Evolutionary conservation across 2,888 invertebrate species (phyloP).

Genomic region (Phymatocera aterrima): DNA sequence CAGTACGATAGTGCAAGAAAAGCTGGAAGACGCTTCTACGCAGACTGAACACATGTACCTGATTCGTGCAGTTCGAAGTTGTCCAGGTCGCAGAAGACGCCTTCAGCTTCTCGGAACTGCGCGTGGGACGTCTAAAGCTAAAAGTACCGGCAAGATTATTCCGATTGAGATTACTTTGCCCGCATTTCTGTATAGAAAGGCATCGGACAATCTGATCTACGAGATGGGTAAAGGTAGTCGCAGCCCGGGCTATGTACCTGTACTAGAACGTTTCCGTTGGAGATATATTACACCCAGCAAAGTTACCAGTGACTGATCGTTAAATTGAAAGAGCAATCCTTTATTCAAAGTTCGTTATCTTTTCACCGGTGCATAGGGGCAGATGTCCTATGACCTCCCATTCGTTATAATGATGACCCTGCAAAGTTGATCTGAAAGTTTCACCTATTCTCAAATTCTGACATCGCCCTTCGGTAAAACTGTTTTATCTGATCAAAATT

Average conservation of each 20-base stretch:
- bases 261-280: conserved; percentile 55
- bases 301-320: background rate
- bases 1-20: background rate
- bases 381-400: background rate
- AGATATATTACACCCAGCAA: conserved; percentile 49
- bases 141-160: background rate
- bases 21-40: conserved; percentile 46
- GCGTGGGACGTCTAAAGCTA: background rate
- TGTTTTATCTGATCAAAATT: background rate
- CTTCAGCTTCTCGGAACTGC: background rate
- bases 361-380: background rate
- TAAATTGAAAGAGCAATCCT: background rate
- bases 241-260: conserved; percentile 51
- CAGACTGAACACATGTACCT: conserved; percentile 55
- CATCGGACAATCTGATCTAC: conserved; percentile 59
- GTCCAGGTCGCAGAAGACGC: conserved; percentile 48
- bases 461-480: background rate
- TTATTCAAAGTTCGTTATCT: background rate
- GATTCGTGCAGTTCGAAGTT: conserved; percentile 53
- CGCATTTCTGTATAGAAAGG: conserved; percentile 53
- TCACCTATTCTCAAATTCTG: background rate
- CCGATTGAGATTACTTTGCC: conserved; percentile 16
- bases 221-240: conserved; percentile 56
- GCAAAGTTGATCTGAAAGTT: background rate
- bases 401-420: background rate